Conservation (phyloP, 2,797 vertebrate species). For the Glyptemys insculpta region DNA sequence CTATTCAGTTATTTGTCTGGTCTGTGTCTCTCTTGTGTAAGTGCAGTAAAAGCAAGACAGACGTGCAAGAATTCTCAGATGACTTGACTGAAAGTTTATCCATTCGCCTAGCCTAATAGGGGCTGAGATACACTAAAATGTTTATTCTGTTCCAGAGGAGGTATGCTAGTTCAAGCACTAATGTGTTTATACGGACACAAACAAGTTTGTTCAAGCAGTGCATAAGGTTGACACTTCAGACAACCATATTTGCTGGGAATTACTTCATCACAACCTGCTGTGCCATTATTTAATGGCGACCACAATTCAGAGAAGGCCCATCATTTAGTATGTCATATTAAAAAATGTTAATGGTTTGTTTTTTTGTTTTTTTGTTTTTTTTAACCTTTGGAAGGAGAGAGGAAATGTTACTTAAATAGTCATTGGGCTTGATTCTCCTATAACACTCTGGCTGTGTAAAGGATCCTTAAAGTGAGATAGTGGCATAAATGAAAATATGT, state of each 20-base stretch:
- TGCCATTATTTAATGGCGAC: neutral
- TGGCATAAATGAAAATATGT: accelerated
- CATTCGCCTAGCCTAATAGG: neutral
- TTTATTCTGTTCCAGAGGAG: constrained; percentile 12
- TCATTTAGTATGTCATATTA: neutral
- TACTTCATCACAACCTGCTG: neutral
- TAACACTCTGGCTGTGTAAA: accelerated
- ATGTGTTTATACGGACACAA: neutral
- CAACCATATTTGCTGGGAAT: neutral
- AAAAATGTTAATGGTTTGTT: neutral
- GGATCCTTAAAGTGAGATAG: neutral
- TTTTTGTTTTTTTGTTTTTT: neutral
- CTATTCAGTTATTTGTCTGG: neutral
- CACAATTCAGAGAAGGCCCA: neutral
- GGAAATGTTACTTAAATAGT: neutral
- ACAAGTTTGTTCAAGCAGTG: neutral
- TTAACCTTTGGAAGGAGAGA: accelerated
- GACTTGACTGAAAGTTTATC: neutral
- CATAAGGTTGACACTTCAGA: neutral
- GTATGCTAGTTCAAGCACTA: neutral
- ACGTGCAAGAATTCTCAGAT: neutral
- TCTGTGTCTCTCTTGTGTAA: neutral
- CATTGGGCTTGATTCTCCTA: accelerated
- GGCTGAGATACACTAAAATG: neutral
- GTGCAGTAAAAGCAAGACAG: constrained; percentile 20